Evolutionary conservation across 1,140 invertebrate species (phyloP).

Genomic region (roundworm (Caenorhabditis elegans)): DNA sequence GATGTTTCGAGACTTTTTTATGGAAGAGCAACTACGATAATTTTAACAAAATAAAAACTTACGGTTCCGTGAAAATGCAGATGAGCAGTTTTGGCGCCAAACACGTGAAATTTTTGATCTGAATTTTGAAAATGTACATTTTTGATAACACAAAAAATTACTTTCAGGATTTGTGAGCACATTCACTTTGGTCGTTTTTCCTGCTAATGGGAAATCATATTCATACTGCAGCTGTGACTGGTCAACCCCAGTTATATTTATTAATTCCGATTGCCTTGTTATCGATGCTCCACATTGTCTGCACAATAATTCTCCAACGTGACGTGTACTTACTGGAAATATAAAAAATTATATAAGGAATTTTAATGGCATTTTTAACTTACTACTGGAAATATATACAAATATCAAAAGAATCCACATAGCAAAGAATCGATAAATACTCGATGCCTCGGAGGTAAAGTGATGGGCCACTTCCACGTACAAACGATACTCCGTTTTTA

Average conservation of each 20-base stretch:
- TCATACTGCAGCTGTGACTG: neutral
- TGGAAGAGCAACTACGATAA: neutral
- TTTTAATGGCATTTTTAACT: too few relatives aligned
- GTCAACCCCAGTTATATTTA: slow-evolving; percentile 14
- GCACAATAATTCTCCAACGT: slow-evolving; percentile 38
- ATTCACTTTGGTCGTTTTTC: slow-evolving; percentile 29
- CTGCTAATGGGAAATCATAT: slow-evolving; percentile 36
- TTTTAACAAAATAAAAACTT: neutral
- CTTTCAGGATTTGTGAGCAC: slow-evolving; percentile 34
- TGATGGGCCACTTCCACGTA: neutral
- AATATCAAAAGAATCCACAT: neutral
- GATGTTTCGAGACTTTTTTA: neutral
- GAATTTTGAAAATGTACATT: neutral
- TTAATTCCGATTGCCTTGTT: slow-evolving; percentile 24
- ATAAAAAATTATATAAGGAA: neutral
- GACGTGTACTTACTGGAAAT: slow-evolving; percentile 2
- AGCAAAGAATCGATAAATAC: neutral
- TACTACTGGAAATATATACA: neutral
- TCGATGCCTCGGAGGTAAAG: neutral
- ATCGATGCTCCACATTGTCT: slow-evolving; percentile 36
- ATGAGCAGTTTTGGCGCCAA: slow-evolving; percentile 29
- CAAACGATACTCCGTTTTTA: neutral
- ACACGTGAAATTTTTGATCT: slow-evolving; percentile 34
- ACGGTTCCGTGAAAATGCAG: slow-evolving; percentile 31
- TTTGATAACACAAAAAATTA: neutral